Evolutionary conservation across 2,797 vertebrate genomes (phyloP), one percentile per base, ranked within the genome.

Genomic region (Sarcoramphus papa): DNA sequence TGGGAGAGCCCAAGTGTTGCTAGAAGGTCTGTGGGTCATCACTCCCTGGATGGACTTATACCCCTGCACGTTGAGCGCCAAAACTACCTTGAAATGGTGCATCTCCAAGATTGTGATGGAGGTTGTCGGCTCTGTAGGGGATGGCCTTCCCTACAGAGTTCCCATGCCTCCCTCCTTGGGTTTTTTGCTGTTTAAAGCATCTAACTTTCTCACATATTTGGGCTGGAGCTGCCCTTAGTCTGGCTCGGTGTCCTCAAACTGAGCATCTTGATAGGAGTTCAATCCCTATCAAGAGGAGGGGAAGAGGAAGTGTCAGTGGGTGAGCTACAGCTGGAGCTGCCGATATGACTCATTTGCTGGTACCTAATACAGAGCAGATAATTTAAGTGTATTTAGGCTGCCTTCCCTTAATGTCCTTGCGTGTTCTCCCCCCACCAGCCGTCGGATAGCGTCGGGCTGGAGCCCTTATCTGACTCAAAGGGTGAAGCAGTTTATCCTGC

Each of bases 11-110:
- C 25, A 14, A 12, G 33, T 10, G 8, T 28, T 57, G 24, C 12
- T 35, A 14, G 41, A 43, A n/a, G n/a, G 30, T 21, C 72, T 75
- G 10, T 19, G 59, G 76, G 13, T 54, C 33, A 7, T 50, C n/a
- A 0, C 17, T 45, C 25, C 33, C 19, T 33, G 28, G 14, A 7
- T 27, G 40, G 14, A 30, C 11, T 37, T 23, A 17, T 0, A 35
- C 10, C n/a, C 19, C 12, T 24, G 16, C 27, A 12, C 0, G 0
- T 6, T 21, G 37, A 47, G 11, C 1, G 1, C 56, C 60, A 50
- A 27, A 62, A 40, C 73, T 43, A 3, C 62, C 30, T 12, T 30
- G 37, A 23, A 48, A 33, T 25, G 25, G 20, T 45, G 7, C 15
- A 21, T 24, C 51, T 65, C 67, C 72, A 47, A 16, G 47, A 5